Base-by-base conservation (phyloP, 2,113 vertebrate genomes). In the Siniperca chuatsi region DNA sequence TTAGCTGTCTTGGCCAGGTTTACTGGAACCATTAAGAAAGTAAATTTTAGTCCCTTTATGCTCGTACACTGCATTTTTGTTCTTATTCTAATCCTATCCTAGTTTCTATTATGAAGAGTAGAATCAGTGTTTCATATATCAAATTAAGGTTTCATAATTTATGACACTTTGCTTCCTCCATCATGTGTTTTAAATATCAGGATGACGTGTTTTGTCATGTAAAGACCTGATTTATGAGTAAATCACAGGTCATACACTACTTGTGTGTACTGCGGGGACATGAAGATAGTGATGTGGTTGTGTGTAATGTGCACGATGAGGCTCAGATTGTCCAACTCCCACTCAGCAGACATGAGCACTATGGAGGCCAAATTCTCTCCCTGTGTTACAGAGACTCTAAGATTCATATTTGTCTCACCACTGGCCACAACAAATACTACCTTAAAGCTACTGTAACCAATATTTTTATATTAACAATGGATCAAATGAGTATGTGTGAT, bases 11-110 rank as follows among this genome's bases (percentile, higher is more conserved):
- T 81, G 25, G 60, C 25, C 42, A 42, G 54, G 64, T 82, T 92
- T 74, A 78, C 60, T 74, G 83, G 57, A 84, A 81, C 48, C 61
- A 69, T 72, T 83, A 77, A 71, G 35, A 54, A 77, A 83, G 46
- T 61, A 55, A 21, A 54, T 79, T 54, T 40, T 8, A 71, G 9
- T 60, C 66, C 64, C 50, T 25, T 76, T 74, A n/a, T 68, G 60
- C 70, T 87, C 52, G 20, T 44, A 40, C n/a, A 35, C n/a, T 68
- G 48, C 46, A 73, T 64, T 79, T 90, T 73, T 73, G 4, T 72
- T 68, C 57, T 77, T 33, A 79, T 55, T n/a, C 54, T 81, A 61
- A 75, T 81, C 69, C 75, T 40, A 58, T 69, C 18, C 60, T 65
- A 78, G 48, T 81, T 82, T 81, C 87, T 74, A 78, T 72, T 70